These are phyloP conservation scores for Anthoptus insignis DNA, from an alignment of 2,888 invertebrate genomes.

Conservation along the genomic window DNA sequence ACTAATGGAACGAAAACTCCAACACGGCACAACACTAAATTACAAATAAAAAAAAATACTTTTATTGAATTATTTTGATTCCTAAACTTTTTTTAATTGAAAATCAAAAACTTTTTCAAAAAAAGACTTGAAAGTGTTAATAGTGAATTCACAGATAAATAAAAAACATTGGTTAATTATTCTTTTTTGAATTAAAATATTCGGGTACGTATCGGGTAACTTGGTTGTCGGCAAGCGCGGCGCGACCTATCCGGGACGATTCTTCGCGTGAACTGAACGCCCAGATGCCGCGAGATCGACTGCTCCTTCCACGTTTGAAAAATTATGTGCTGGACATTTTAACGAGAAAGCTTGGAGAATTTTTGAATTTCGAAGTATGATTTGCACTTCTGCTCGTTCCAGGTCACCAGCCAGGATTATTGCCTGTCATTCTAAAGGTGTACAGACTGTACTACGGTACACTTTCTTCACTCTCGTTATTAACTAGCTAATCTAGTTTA, in stretches of 20 bases:
- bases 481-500: no score
- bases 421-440: no score
- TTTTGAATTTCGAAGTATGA: conserved; percentile 16
- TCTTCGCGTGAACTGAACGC: conserved; percentile 28
- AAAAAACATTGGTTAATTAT: no score
- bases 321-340: conserved; percentile 6
- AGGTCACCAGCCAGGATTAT: no score
- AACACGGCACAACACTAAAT: conserved; percentile 3
- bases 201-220: conserved; percentile 22
- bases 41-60: background rate
- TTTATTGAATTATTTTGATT: no score
- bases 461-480: no score
- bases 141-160: background rate
- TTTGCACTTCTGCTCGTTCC: no score
- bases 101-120: conserved; percentile 15
- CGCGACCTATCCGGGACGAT: conserved; percentile 19
- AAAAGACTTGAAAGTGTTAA: background rate
- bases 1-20: background rate
- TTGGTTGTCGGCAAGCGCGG: conserved; percentile 19
- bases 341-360: conserved; percentile 6
- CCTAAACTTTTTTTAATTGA: background rate
- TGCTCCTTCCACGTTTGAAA: conserved; percentile 20
- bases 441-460: no score
- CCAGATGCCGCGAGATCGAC: conserved; percentile 15
- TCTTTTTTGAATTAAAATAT: no score